phyloP scores from a whole-genome alignment of 2,888 invertebrate genomes.

The Lycia hirtaria region DNA sequence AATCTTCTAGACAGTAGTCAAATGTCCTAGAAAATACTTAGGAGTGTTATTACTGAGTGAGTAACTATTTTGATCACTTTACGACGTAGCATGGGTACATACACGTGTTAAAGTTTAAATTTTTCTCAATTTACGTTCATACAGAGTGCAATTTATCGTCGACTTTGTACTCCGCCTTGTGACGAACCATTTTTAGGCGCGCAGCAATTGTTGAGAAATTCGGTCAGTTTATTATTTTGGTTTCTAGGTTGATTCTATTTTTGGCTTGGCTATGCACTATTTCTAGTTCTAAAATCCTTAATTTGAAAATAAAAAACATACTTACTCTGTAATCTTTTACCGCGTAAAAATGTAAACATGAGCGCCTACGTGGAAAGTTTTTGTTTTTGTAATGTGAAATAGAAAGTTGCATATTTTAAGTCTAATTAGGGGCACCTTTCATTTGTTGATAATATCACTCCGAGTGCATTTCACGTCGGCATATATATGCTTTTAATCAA shows the following conservation, averaged over 20 bases:
- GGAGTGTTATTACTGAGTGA: conserved; percentile 65
- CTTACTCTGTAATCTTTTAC: conserved; percentile 28
- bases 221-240: conserved; percentile 65
- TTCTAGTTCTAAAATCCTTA: conserved; percentile 50
- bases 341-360: conserved; percentile 38
- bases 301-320: conserved; percentile 31
- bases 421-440: conserved; percentile 54
- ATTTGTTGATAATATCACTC: conserved; percentile 67
- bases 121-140: conserved; percentile 61
- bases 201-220: conserved; percentile 47
- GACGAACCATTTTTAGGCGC: conserved; percentile 40
- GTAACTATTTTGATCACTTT: conserved; percentile 55
- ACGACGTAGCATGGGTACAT: conserved; percentile 56
- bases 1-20: conserved; percentile 21
- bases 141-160: conserved; percentile 49
- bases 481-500: conserved; percentile 8
- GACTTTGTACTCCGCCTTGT: conserved; percentile 54
- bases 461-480: conserved; percentile 44
- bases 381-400: conserved; percentile 37
- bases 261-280: conserved; percentile 59
- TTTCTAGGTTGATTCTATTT: conserved; percentile 73
- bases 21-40: conserved; percentile 49
- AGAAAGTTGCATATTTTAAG: conserved; percentile 58
- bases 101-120: conserved; percentile 70
- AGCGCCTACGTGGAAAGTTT: conserved; percentile 36